phyloP scores from a whole-genome alignment of 2,888 invertebrate genomes.

The Xestia c-nigrum region DNA sequence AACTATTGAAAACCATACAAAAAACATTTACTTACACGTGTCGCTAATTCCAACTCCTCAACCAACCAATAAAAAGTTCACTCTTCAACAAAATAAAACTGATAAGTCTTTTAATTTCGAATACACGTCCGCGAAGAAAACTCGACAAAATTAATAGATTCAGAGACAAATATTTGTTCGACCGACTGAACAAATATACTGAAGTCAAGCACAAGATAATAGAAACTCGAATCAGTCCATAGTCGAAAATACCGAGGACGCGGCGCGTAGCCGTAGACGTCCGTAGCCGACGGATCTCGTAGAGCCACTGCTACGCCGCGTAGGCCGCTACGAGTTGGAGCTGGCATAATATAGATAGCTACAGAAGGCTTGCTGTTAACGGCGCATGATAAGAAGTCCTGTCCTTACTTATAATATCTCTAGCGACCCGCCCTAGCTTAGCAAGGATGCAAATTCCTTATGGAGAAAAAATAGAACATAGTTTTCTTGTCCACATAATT shows the following conservation, averaged over 20 bases:
- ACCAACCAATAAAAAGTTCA: conserved; percentile 69
- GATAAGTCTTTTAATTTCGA: conserved; percentile 46
- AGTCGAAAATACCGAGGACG: conserved; percentile 50
- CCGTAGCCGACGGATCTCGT: conserved; percentile 76
- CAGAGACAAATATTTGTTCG: conserved; percentile 44
- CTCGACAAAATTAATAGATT: conserved; percentile 47
- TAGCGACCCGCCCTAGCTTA: not conserved
- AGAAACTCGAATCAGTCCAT: conserved; percentile 52
- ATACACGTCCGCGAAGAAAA: conserved; percentile 33
- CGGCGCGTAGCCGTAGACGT: conserved; percentile 71
- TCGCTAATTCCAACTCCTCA: conserved; percentile 44
- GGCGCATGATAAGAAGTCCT: conserved; percentile 25
- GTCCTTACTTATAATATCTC: not conserved
- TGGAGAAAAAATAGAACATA: not conserved
- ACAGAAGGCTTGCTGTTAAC: conserved; percentile 41
- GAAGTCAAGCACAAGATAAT: conserved; percentile 56
- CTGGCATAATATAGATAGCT: not conserved
- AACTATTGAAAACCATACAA: not conserved
- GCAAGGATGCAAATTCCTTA: not conserved
- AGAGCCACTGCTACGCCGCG: conserved; percentile 74
- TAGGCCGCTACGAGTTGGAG: conserved; percentile 63
- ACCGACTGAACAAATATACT: conserved; percentile 44
- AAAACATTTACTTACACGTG: conserved; percentile 53
- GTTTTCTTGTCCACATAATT: not conserved
- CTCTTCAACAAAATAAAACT: conserved; percentile 59